Base-by-base conservation (phyloP, 2,888 invertebrate genomes). In the Drosophila engyochracea region DNA sequence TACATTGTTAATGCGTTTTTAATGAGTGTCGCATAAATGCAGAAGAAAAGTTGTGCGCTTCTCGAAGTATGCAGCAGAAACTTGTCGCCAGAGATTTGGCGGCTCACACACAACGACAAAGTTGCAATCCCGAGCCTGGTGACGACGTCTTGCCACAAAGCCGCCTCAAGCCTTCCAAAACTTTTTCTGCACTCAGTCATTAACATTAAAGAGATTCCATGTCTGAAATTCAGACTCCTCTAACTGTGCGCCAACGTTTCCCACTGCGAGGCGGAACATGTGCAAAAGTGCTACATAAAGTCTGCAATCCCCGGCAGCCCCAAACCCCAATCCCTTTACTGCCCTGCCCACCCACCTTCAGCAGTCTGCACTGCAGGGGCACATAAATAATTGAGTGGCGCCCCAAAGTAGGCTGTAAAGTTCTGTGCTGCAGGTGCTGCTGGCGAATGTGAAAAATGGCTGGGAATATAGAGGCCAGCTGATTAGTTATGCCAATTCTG, bases 201-300 rank as follows among this genome's bases (percentile, higher is more conserved):
- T 86, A 86, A 84, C 87, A 89, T 86, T 86, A 89, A 86, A 89
- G 89, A 84, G 72, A 84, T 83, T 84, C 77, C 80, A 61, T 83
- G 84, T 70, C 83, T 64, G 37, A 64, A 64, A 58, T 70, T 61
- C 37, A 51, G 30, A 37, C 53, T 25, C 12, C 49, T 47, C 39
- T 3, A 22, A 54, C 44, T 28, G 10, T 33, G 35, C 57, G 22
- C n/a, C 60, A 76, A 68, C 66, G 66, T 81, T 67, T 33, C 47
- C 54, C 53, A 58, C 10, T 37, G 33, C 30, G 31, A 53, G 49
- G 39, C 51, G 54, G 61, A 67, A 76, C 64, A 73, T 70, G 70
- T 72, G 75, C 70, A 72, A 62, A 67, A 64, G 55, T 63, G 69
- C 51, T 31, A 41, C 62, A 53, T 39, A 41, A 62, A 51, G 35